These are phyloP conservation scores for Bombylius major DNA, from an alignment of 2,888 invertebrate species.

Conservation along the genomic window DNA sequence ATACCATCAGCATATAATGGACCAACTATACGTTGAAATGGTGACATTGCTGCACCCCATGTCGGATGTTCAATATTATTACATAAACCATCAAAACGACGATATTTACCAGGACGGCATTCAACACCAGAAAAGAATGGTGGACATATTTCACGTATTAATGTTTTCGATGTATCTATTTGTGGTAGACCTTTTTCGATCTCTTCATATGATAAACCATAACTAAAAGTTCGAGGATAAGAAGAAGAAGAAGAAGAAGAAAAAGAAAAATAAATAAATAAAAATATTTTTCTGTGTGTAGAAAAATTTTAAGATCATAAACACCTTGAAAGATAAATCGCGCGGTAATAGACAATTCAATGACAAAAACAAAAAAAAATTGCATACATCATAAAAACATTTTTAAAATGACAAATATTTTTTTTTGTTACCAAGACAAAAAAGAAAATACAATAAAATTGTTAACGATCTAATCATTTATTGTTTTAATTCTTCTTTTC, in stretches of 20 bases:
- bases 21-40: slow-evolving; percentile 65
- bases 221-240: slow-evolving; percentile 41
- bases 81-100: slow-evolving; percentile 76
- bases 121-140: slow-evolving; percentile 78
- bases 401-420: no score
- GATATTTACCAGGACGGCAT: slow-evolving; percentile 77
- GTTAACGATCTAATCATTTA: no score
- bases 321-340: no score
- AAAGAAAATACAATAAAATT: no score
- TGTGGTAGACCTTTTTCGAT: slow-evolving; percentile 76
- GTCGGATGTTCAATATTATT: slow-evolving; percentile 80
- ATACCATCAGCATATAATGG: slow-evolving; percentile 78
- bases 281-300: not conserved
- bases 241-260: not conserved
- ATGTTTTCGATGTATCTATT: slow-evolving; percentile 77
- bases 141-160: slow-evolving; percentile 76
- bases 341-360: no score
- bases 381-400: no score
- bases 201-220: slow-evolving; percentile 72
- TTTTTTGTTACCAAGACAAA: no score
- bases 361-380: no score
- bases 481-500: no score
- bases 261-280: not conserved
- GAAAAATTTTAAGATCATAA: no score
- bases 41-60: slow-evolving; percentile 76